Evolutionary conservation across 2,113 vertebrate species (phyloP).

Genomic region (Aleadryas rufinucha): DNA sequence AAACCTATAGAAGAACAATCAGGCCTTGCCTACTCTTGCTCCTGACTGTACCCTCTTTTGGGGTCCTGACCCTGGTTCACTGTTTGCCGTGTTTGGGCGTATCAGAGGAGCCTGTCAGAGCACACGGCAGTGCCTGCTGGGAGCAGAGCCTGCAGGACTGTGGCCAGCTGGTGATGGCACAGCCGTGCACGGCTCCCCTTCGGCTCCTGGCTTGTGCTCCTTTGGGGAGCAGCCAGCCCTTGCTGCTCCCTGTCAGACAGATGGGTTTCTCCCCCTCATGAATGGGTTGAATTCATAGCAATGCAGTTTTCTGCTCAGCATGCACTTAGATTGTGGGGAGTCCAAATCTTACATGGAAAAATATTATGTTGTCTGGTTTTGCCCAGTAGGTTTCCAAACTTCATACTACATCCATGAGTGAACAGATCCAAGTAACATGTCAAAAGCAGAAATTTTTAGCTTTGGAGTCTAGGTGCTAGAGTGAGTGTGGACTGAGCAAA

Average conservation of each 20-base stretch:
- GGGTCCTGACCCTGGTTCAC: background rate
- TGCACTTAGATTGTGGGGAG: background rate
- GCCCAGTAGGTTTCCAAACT: slow-evolving; percentile 20
- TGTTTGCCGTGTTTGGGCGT: background rate
- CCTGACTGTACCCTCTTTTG: background rate
- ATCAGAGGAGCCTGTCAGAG: background rate
- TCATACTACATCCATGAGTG: background rate
- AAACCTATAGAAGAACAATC: background rate
- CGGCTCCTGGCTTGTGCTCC: fast-evolving
- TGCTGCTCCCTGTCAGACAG: background rate
- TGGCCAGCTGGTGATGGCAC: background rate
- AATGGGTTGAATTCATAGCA: background rate
- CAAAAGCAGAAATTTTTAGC: slow-evolving; percentile 8
- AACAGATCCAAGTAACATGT: slow-evolving; percentile 1
- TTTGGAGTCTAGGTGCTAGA: slow-evolving; percentile 11
- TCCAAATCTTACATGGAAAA: background rate
- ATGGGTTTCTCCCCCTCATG: background rate
- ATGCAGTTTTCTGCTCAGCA: background rate
- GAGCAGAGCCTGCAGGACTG: background rate
- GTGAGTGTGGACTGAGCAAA: background rate
- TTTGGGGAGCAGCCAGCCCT: background rate
- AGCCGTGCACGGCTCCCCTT: fast-evolving
- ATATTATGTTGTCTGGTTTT: background rate
- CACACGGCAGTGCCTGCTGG: background rate
- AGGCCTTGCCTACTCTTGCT: background rate